Conservation (phyloP, 2,113 vertebrate genomes). For the Ochotona princeps region DNA sequence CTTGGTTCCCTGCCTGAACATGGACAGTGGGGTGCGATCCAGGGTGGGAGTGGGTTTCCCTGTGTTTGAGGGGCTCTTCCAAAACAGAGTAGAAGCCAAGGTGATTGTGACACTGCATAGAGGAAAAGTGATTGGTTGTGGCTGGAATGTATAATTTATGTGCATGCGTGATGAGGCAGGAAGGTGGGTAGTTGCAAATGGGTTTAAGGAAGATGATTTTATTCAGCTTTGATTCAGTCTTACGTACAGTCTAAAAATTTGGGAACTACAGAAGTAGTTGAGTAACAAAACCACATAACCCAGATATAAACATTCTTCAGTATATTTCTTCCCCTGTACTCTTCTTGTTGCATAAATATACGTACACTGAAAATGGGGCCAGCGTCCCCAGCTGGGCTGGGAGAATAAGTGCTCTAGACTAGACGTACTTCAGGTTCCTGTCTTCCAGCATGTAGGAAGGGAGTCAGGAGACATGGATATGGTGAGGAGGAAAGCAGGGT, state of each 20-base stretch:
- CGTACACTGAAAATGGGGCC: not conserved
- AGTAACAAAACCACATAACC: slow-evolving; percentile 11
- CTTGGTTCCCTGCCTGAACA: not conserved
- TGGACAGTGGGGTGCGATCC: not conserved
- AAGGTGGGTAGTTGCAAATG: slow-evolving; percentile 54
- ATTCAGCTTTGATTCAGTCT: slow-evolving; percentile 47
- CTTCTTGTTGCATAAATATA: not conserved
- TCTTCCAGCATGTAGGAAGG: too few species aligned
- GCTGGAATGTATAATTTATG: slow-evolving; percentile 41
- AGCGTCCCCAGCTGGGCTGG: too few species aligned
- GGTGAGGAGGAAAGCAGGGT: too few species aligned
- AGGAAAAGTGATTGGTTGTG: slow-evolving; percentile 16
- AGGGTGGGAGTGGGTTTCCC: not conserved
- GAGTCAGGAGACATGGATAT: too few species aligned
- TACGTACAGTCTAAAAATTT: slow-evolving; percentile 32
- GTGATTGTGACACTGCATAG: not conserved
- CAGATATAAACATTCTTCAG: not conserved
- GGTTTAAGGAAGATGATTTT: slow-evolving; percentile 52
- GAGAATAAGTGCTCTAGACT: too few species aligned
- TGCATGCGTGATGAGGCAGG: slow-evolving; percentile 24
- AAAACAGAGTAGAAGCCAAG: not conserved
- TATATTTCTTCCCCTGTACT: not conserved
- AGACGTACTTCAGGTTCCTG: too few species aligned
- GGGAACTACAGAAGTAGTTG: slow-evolving; percentile 30
- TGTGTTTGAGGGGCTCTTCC: not conserved